Evolutionary conservation across 2,888 invertebrate genomes (phyloP).

Genomic region (Pollenia griseotomentosa): DNA sequence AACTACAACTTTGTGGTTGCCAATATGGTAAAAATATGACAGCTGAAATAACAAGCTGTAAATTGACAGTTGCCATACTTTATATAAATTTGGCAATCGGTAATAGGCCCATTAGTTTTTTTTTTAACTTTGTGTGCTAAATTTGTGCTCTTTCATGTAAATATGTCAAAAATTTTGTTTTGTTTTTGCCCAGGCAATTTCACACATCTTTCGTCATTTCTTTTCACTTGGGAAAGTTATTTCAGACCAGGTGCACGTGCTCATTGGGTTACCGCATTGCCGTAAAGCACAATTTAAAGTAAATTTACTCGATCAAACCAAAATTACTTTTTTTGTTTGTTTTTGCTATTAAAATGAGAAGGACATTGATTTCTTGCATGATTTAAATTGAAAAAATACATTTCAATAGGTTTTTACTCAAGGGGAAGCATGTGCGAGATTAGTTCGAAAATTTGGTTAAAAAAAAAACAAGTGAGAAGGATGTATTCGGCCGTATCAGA

Average conservation of each 20-base stretch:
- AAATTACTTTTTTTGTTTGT: slow-evolving; percentile 17
- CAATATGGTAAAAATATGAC: too few relatives aligned
- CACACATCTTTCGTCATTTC: not conserved
- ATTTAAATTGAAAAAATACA: not conserved
- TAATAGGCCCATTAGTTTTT: not conserved
- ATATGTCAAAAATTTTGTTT: not conserved
- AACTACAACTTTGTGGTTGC: too few relatives aligned
- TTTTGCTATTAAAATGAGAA: slow-evolving; percentile 10
- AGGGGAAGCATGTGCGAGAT: not conserved
- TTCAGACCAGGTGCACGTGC: not conserved
- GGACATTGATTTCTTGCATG: slow-evolving; percentile 37
- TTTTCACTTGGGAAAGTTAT: slow-evolving; percentile 36
- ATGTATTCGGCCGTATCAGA: too few relatives aligned
- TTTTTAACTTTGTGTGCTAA: not conserved
- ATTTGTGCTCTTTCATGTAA: not conserved
- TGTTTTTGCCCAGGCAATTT: not conserved
- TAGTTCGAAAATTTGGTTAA: too few relatives aligned
- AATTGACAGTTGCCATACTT: too few relatives aligned
- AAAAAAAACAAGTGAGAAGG: too few relatives aligned
- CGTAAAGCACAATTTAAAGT: slow-evolving; percentile 41
- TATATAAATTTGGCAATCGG: too few relatives aligned
- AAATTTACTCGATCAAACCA: slow-evolving; percentile 41
- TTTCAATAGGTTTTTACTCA: not conserved
- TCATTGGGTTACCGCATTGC: slow-evolving; percentile 51
- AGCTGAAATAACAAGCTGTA: too few relatives aligned